Percentiles rank a stretch among this genome's conserved stretches.
Evolutionary conservation across 2,797 vertebrate species (phyloP).

Genomic region (Zalophus californianus): DNA sequence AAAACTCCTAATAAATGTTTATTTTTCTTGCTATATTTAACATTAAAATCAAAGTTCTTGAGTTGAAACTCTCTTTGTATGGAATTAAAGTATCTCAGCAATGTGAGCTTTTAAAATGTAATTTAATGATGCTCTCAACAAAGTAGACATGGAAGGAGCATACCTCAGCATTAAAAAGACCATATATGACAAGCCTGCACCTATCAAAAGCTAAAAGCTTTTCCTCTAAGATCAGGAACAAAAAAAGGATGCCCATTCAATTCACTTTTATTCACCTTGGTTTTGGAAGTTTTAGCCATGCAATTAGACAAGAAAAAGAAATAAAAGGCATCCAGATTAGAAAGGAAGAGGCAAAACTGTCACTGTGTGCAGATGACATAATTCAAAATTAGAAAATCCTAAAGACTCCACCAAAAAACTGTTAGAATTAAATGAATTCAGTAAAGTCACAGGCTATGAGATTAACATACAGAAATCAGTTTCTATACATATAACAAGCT

Average conservation of each 20-base stretch:
- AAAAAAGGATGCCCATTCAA: not conserved
- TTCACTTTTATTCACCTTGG: not conserved
- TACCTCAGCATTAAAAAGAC: not conserved
- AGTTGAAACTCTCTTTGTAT: not conserved
- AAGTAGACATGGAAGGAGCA: not conserved
- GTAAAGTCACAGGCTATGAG: not conserved
- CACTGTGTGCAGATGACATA: not conserved
- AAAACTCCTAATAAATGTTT: not conserved
- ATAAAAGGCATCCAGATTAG: not conserved
- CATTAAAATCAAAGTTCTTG: constrained; percentile 48
- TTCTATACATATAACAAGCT: not conserved
- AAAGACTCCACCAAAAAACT: not conserved
- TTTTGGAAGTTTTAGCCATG: not conserved
- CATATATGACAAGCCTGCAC: not conserved
- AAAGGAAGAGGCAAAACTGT: not conserved
- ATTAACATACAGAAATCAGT: not conserved
- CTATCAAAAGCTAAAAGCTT: not conserved
- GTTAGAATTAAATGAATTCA: not conserved
- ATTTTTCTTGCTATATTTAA: constrained; percentile 10
- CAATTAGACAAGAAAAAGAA: not conserved
- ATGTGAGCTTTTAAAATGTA: constrained; percentile 45
- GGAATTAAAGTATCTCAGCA: constrained; percentile 1
- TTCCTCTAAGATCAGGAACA: not conserved
- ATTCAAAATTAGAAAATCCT: not conserved
- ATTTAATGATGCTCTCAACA: not conserved